Evolutionary conservation across 2,888 invertebrate genomes (phyloP), one percentile per base, ranked within the genome.

Genomic region (Teinopalpus imperialis): DNA sequence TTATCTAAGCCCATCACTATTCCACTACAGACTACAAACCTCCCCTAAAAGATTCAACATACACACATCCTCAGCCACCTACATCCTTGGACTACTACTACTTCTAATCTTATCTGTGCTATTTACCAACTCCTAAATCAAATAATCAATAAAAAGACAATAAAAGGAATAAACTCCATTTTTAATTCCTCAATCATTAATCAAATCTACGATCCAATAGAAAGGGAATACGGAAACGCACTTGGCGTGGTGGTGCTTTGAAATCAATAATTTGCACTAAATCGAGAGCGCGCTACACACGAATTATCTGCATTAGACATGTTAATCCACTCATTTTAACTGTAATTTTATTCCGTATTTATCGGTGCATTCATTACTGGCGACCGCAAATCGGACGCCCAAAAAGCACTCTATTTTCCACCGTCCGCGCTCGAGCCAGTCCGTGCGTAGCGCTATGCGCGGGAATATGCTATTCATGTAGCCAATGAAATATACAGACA

Each of bases 311-410:
- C 85, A 88, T 88, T 88, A 88, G 88, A 88, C 86, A 88, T 86
- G 88, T 88, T 87, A 88, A 88, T 88, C 86, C 83, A 83, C 83
- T 86, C 87, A 87, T 88, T 88, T 87, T 86, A 86, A 86, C 86
- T 81, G 85, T 88, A 88, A 87, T 88, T 88, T 88, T 88, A 88
- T 87, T 87, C 87, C 79, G 86, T 88, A 88, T 88, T 88, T 88
- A 88, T 88, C 87, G 87, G 81, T 74, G 86, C 87, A 87, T 88
- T 88, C 88, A 88, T 87, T 87, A 88, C 79, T 80, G 72, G 53
- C 49, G 69, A 88, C 88, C 87, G 76, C 87, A 87, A 88, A 87
- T 87, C 86, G 85, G 77, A 67, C 76, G 69, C 77, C 82, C 88
- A 83, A 87, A 88, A 87, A 86, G 87, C 85, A 79, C 76, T 77